phyloP scores from a whole-genome alignment of 2,113 vertebrate genomes.

The Morone chrysops region DNA sequence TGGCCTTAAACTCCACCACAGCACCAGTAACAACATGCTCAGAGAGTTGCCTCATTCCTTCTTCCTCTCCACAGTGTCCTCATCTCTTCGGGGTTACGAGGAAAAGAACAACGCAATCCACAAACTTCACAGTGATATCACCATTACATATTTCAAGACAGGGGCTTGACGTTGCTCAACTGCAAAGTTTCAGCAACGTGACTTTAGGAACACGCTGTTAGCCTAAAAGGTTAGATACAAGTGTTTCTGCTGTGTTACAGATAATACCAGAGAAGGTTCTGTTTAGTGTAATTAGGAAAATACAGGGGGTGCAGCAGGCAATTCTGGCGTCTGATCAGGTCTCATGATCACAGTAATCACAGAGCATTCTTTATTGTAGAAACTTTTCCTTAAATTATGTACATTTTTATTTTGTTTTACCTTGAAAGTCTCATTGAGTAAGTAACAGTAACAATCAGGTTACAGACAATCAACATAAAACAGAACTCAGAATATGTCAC shows the following conservation, averaged over 20 bases:
- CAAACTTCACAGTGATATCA: not conserved
- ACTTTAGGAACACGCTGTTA: not conserved
- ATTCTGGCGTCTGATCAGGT: not conserved
- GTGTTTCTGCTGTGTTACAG: not conserved
- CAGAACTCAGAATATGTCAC: too few species aligned
- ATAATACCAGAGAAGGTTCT: not conserved
- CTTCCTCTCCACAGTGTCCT: slow-evolving; percentile 7
- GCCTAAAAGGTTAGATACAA: not conserved
- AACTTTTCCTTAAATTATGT: not conserved
- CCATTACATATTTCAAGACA: not conserved
- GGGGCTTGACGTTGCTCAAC: slow-evolving; percentile 20
- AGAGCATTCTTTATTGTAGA: not conserved
- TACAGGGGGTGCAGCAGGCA: not conserved
- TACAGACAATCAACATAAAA: not conserved
- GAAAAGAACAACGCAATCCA: not conserved
- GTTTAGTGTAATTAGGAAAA: slow-evolving; percentile 8
- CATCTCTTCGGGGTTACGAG: not conserved
- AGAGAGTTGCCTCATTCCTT: slow-evolving; percentile 28
- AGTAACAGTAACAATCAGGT: too few species aligned
- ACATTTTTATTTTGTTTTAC: not conserved
- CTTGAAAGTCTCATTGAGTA: not conserved
- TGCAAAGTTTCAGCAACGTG: not conserved
- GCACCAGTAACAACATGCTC: slow-evolving; percentile 47
- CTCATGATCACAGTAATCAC: not conserved
- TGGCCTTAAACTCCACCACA: not conserved